phyloP scores from a whole-genome alignment of 2,797 vertebrate species.

The Acrossocheilus wenchowensis region DNA sequence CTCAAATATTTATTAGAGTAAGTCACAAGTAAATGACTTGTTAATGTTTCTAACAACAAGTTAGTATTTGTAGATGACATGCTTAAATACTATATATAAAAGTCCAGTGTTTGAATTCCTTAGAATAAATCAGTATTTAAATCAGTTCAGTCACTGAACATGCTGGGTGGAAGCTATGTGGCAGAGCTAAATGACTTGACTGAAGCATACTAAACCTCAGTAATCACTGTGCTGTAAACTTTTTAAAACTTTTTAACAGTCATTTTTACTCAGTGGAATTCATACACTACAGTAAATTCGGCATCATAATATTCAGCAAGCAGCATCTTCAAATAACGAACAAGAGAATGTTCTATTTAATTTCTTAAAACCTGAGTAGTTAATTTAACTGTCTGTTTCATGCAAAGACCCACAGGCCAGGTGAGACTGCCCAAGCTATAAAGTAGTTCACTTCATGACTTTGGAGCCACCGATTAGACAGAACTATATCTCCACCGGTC shows the following conservation, averaged over 20 bases:
- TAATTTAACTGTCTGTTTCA: conserved; percentile 57
- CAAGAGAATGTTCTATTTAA: conserved; percentile 61
- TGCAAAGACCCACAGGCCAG: background rate
- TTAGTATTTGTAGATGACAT: background rate
- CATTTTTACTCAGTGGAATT: background rate
- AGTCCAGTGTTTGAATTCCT: conserved; percentile 8
- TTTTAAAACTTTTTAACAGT: no score
- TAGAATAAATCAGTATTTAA: background rate
- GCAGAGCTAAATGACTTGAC: background rate
- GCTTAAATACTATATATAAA: background rate
- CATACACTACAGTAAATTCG: conserved; percentile 1
- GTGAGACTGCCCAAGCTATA: background rate
- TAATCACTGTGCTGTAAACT: background rate
- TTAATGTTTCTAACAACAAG: background rate
- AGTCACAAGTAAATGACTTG: background rate
- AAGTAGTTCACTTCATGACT: conserved; percentile 55
- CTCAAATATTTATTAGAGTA: background rate
- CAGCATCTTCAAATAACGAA: conserved; percentile 57
- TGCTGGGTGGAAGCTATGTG: background rate
- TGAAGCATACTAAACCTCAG: background rate
- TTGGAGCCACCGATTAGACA: conserved; percentile 63
- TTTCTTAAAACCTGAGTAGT: conserved; percentile 59
- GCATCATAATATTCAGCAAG: conserved; percentile 18
- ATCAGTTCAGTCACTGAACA: background rate
- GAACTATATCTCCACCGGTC: conserved; percentile 62